Conservation (phyloP, 2,113 vertebrate species). For the Rousettus leschenaultii region DNA sequence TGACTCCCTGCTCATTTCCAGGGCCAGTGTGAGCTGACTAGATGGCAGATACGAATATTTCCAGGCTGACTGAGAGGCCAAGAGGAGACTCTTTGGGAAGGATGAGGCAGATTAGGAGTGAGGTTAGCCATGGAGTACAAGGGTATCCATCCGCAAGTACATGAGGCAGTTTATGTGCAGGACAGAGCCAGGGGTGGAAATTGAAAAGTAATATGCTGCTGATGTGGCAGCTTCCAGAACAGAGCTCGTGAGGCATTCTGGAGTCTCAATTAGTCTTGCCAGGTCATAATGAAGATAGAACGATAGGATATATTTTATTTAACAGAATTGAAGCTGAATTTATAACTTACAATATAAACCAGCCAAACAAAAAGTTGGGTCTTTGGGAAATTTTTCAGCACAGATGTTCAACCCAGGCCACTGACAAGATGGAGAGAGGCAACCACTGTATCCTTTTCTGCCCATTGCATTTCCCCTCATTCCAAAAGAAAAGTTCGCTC, state of each 20-base stretch:
- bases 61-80: background rate
- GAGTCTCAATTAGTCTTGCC: background rate
- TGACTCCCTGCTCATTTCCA: background rate
- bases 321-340: background rate
- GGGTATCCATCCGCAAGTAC: fast-evolving
- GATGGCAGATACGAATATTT: background rate
- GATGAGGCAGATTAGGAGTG: background rate
- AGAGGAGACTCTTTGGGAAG: background rate
- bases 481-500: background rate
- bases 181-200: background rate
- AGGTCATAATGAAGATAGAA: background rate
- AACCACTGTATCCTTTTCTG: background rate
- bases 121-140: background rate
- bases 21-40: background rate
- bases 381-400: background rate
- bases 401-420: background rate
- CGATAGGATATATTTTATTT: background rate
- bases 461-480: background rate
- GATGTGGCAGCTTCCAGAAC: background rate
- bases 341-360: background rate
- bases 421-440: background rate
- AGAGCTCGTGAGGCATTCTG: background rate
- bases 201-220: background rate
- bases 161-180: background rate
- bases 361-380: background rate